phyloP scores from a whole-genome alignment of 2,888 invertebrate genomes.

The Nowickia ferox region DNA sequence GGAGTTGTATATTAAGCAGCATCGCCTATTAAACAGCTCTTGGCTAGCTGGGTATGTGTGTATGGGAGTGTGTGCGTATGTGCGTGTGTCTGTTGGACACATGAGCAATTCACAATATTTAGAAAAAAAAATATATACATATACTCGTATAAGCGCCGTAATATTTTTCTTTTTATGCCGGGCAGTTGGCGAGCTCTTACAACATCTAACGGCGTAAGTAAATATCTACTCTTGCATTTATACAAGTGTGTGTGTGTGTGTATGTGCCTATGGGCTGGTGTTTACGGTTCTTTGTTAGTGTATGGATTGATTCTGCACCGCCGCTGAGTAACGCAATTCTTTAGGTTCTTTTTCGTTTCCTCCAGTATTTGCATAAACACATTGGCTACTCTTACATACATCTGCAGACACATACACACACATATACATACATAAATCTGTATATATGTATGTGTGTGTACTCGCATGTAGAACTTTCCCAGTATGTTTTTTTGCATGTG shows the following conservation, averaged over 20 bases:
- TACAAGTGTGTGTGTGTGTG: neutral
- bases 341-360: slow-evolving; percentile 56
- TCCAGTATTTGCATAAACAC: slow-evolving; percentile 50
- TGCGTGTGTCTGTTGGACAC: neutral
- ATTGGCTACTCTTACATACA: neutral
- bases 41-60: no score
- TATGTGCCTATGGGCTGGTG: neutral
- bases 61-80: no score
- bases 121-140: slow-evolving; percentile 33
- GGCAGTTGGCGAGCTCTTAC: slow-evolving; percentile 17
- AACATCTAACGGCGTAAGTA: slow-evolving; percentile 26
- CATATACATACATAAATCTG: neutral
- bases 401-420: neutral
- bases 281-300: slow-evolving; percentile 57
- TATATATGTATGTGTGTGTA: neutral
- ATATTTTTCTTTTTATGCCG: slow-evolving; percentile 22
- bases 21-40: no score
- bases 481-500: no score
- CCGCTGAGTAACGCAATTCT: slow-evolving; percentile 66
- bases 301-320: slow-evolving; percentile 65
- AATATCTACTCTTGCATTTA: neutral
- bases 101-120: slow-evolving; percentile 18
- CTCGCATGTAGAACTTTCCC: neutral
- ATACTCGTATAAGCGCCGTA: no score
- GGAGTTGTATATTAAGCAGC: no score